Percentiles rank a stretch among this genome's conserved stretches.
Evolutionary conservation across 2,888 invertebrate species (phyloP).

Genomic region (Glyphotaelius pellucidus): DNA sequence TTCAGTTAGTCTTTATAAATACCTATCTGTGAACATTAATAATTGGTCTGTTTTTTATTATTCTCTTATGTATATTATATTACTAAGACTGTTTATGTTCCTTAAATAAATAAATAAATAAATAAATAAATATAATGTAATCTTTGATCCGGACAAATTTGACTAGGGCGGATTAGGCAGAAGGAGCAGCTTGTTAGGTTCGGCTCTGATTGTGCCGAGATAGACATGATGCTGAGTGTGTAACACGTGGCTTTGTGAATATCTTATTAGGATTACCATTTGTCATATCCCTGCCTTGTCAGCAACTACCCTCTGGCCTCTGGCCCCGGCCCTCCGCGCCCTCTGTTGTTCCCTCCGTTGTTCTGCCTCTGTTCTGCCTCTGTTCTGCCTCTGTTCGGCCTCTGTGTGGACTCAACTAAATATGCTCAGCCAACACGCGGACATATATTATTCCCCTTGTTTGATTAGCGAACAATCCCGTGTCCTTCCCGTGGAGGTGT

Average conservation of each 20-base stretch:
- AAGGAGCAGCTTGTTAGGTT: background rate
- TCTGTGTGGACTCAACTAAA: conserved; percentile 25
- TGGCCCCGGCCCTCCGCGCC: background rate
- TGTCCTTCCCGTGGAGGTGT: background rate
- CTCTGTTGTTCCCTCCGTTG: background rate
- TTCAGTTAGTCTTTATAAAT: no score
- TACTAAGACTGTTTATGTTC: no score
- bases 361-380: conserved; percentile 3
- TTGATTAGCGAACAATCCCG: conserved; percentile 5
- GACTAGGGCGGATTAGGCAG: background rate
- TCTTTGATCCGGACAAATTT: no score
- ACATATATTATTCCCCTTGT: conserved; percentile 17
- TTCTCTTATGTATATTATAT: no score
- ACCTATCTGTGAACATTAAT: no score
- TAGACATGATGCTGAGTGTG: conserved; percentile 3
- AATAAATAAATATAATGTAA: no score
- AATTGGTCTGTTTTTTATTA: no score
- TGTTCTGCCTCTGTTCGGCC: background rate
- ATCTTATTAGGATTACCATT: conserved; percentile 58
- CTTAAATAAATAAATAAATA: no score
- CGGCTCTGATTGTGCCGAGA: background rate
- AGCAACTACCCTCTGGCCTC: background rate
- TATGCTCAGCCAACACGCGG: conserved; percentile 8
- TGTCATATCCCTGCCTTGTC: conserved; percentile 52
- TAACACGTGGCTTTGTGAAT: conserved; percentile 60